A percentile compares a stretch with the other conserved stretches of the same genome.
These are phyloP conservation scores for Drosophila merina DNA, from an alignment of 2,888 invertebrate genomes.

Conservation along the genomic window DNA sequence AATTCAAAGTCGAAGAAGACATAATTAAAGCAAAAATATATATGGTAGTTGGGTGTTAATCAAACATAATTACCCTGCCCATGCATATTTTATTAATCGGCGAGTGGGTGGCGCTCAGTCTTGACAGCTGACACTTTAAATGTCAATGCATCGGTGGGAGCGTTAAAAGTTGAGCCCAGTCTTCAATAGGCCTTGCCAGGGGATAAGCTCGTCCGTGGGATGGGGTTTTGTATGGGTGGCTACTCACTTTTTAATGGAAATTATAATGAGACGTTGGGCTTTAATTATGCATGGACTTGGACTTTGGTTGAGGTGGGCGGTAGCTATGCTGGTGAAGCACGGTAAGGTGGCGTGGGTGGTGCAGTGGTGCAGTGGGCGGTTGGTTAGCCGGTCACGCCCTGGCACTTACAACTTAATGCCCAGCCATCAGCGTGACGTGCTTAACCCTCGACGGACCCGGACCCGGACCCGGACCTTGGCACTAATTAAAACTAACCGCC, in stretches of 20 bases:
- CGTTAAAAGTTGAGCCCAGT: constrained; percentile 21
- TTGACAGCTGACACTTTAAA: constrained; percentile 66
- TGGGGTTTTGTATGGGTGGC: constrained; percentile 13
- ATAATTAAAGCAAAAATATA: constrained; percentile 59
- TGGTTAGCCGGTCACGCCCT: constrained; percentile 48
- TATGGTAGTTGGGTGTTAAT: constrained; percentile 64
- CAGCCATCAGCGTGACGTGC: constrained; percentile 61
- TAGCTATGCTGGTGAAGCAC: neutral
- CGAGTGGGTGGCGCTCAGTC: neutral
- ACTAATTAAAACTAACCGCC: constrained; percentile 65
- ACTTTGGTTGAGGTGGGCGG: constrained; percentile 6
- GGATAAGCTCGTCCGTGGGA: constrained; percentile 26
- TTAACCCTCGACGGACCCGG: constrained; percentile 29
- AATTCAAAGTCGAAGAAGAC: constrained; percentile 14
- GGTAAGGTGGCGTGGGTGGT: neutral
- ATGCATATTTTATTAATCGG: constrained; percentile 69
- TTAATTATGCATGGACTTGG: constrained; percentile 71
- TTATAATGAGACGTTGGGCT: constrained; percentile 72
- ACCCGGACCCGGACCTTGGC: constrained; percentile 57
- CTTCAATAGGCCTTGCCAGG: constrained; percentile 10
- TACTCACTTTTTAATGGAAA: constrained; percentile 71
- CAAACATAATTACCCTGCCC: constrained; percentile 67
- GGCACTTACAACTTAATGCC: constrained; percentile 72
- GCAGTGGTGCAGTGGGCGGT: constrained; percentile 5
- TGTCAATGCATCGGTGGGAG: constrained; percentile 39